Evolutionary conservation across 2,797 vertebrate genomes (phyloP), one percentile per base, ranked within the genome.

Genomic region (Chelidonichthys spinosus): DNA sequence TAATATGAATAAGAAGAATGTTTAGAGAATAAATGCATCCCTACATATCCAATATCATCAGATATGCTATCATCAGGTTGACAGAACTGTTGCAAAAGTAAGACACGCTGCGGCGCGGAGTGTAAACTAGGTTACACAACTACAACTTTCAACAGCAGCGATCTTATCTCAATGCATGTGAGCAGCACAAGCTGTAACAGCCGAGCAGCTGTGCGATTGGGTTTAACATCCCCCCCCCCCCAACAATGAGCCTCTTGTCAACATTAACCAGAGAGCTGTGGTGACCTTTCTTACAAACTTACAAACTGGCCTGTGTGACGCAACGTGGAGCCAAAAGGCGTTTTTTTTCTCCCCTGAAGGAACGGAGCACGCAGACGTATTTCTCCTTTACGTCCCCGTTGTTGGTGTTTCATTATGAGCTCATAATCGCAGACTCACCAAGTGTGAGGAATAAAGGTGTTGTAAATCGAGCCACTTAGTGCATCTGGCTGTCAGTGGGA

Each of bases 91-190:
- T 64, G 56, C 61, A 76, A 53, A 73, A 80, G 62, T 25, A n/a
- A 79, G 52, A 67, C 11, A 10, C 81, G 73, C 78, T 69, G 81
- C 67, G 84, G 81, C 78, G 56, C 42, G 40, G 52, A 18, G 62
- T 65, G 61, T 67, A 87, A 88, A 92, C 86, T 87, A 82, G 85
- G 85, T 89, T 89, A 81, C 81, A 84, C 85, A 89, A 88, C 81
- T 70, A 50, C 63, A 63, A 35, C 86, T 81, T 86, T 68, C 73
- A 74, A 74, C 87, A 87, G 73, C 82, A 79, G 74, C 65, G 89
- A 91, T 90, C 85, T 90, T 92, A 92, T 93, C 89, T 68, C 14
- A 33, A 78, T 87, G 78, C 81, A 79, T 79, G 86, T 85, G 86
- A 87, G 89, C 76, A 68, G 76, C 25, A 64, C 61, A 63, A 60